Percentiles rank a stretch among this genome's conserved stretches.
Evolutionary conservation across 2,113 vertebrate species (phyloP).

Genomic region (Vimba vimba): DNA sequence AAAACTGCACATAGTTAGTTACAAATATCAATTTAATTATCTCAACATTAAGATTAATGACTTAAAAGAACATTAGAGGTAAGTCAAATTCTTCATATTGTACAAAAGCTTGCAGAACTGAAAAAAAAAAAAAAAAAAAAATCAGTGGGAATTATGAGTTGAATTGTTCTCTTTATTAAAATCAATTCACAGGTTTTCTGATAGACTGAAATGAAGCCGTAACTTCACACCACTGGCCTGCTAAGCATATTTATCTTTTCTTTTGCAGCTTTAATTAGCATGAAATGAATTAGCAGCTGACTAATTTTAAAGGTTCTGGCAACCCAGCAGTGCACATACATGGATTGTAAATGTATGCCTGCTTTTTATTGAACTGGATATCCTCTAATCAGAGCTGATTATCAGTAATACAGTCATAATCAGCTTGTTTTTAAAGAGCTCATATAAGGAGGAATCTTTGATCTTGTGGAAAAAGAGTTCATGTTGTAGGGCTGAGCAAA

Average conservation of each 20-base stretch:
- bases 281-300: neutral
- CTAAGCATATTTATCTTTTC: constrained; percentile 7
- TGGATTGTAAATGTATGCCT: neutral
- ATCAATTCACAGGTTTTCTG: constrained; percentile 14
- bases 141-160: neutral
- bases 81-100: neutral
- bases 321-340: neutral
- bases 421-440: neutral
- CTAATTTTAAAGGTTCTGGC: constrained; percentile 14
- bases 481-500: too few species aligned
- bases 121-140: neutral
- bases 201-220: neutral
- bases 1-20: neutral
- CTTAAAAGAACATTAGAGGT: neutral
- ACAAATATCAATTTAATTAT: neutral
- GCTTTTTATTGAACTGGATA: constrained; percentile 19
- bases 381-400: neutral
- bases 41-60: neutral
- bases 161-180: neutral
- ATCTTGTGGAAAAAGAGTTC: neutral
- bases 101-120: neutral
- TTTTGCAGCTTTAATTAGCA: constrained; percentile 20
- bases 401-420: neutral
- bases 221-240: neutral
- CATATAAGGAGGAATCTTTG: neutral